Base-by-base conservation (phyloP, 2,888 invertebrate genomes). In the Polydrusus tereticollis region DNA sequence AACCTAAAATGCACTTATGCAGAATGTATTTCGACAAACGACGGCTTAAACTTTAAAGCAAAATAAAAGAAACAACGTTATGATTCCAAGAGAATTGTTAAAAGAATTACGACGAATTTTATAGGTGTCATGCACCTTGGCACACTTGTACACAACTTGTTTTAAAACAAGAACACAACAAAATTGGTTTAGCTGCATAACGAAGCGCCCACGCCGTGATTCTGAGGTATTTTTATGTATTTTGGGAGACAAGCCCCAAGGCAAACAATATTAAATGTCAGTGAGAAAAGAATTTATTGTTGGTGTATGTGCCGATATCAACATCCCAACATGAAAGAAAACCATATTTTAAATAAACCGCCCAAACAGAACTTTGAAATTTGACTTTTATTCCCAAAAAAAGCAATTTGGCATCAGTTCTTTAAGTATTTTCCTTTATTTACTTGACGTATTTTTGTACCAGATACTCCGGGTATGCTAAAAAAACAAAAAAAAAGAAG, bases 81-180 rank as follows among this genome's bases (percentile, higher is more conserved):
- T n/a, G n/a, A n/a, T n/a, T n/a, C n/a, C n/a, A n/a, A n/a, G n/a
- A n/a, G n/a, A n/a, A 26, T 41, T 14, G 47, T 47, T 23, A 47
- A 20, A 12, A 5, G 2, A 23, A 23, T 23, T 21, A 47, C 21
- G n/a, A 23, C 16, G 16, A 23, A 14, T 45, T 14, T 63, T 63
- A 29, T 50, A 33, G 63, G 63, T 47, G 63, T 18, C 45, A 63
- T 26, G 29, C 20, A 63, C 63, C 63, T 63, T 63, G 63, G 63
- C 63, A 63, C 33, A 64, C 64, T 64, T 64, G 36, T n/a, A 36
- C 29, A 36, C 63, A 26, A 47, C 33, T 52, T 21, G 52, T 52
- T 64, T 47, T 21, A 47, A 33, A 64, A 47, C 50, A 36, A 52
- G 29, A 52, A 52, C 29, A 50, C 14, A 52, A 52, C 10, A 16